phyloP scores from a whole-genome alignment of 2,888 invertebrate species.

The Acronicta alni region DNA sequence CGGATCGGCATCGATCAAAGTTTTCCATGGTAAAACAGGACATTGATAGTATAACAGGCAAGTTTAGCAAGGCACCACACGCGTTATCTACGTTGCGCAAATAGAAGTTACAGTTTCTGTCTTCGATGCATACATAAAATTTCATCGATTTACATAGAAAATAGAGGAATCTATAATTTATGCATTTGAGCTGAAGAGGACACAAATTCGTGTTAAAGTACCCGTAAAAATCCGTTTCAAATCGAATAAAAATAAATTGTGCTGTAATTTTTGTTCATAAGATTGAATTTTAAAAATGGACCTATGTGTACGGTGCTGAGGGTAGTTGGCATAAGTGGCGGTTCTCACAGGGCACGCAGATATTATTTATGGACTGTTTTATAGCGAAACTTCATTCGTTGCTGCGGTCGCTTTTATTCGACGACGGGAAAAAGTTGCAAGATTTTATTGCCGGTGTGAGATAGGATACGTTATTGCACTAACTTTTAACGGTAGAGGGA shows the following conservation, averaged over 20 bases:
- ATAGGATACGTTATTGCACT: conserved; percentile 87
- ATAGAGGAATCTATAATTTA: conserved; percentile 65
- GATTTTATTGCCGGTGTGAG: conserved; percentile 88
- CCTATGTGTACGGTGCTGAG: conserved; percentile 71
- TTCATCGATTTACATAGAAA: conserved; percentile 71
- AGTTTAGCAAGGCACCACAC: conserved; percentile 50
- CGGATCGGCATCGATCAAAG: conserved; percentile 63
- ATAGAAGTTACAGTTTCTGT: conserved; percentile 58
- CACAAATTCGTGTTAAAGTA: conserved; percentile 74
- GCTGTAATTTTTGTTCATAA: conserved; percentile 41
- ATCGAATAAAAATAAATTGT: conserved; percentile 46
- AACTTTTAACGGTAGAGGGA: conserved; percentile 81
- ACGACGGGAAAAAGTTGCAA: conserved; percentile 86
- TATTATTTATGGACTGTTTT: conserved; percentile 88
- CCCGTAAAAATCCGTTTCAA: conserved; percentile 65
- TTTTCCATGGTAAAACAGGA: conserved; percentile 69
- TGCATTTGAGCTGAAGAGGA: conserved; percentile 62
- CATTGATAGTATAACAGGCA: conserved; percentile 48
- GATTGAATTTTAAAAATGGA: conserved; percentile 50
- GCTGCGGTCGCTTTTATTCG: conserved; percentile 88
- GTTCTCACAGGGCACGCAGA: conserved; percentile 81
- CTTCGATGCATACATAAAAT: conserved; percentile 62
- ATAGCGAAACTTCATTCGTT: conserved; percentile 88
- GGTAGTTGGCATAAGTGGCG: conserved; percentile 75
- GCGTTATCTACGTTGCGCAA: conserved; percentile 56